phyloP scores from a whole-genome alignment of 1,140 invertebrate species.

The Calosoma granatense region DNA sequence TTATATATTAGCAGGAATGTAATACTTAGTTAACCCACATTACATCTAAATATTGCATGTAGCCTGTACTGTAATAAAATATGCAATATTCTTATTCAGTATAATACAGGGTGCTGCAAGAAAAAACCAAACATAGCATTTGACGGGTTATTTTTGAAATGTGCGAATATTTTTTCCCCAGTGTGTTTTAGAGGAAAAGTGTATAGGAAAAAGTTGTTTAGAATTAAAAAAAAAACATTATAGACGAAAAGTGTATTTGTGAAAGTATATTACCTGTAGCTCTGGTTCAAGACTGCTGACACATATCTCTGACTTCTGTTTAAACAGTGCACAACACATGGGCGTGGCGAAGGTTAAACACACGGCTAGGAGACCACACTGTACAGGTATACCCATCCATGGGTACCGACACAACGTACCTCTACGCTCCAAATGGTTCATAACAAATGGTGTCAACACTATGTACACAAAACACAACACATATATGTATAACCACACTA shows the following conservation, averaged over 20 bases:
- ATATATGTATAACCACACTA: constrained; percentile 5
- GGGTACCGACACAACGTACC: constrained; percentile 41
- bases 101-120: not conserved
- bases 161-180: too few species aligned
- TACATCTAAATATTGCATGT: not conserved
- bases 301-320: constrained; percentile 53
- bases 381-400: constrained; percentile 48
- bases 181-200: too few species aligned
- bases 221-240: too few species aligned
- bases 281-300: constrained; percentile 47
- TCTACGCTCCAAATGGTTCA: constrained; percentile 53
- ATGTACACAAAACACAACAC: constrained; percentile 15
- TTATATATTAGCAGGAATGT: not conserved
- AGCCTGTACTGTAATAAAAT: not conserved
- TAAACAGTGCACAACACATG: constrained; percentile 69
- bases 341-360: constrained; percentile 76
- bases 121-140: too few species aligned
- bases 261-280: constrained; percentile 33
- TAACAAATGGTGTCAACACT: constrained; percentile 59
- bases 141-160: too few species aligned
- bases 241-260: not conserved
- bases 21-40: not conserved
- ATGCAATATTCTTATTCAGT: not conserved
- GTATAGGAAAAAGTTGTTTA: too few species aligned
- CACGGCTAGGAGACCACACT: constrained; percentile 59